Evolutionary conservation across 2,797 vertebrate species (phyloP), one percentile per base, ranked within the genome.

Genomic region (Podargus strigoides): DNA sequence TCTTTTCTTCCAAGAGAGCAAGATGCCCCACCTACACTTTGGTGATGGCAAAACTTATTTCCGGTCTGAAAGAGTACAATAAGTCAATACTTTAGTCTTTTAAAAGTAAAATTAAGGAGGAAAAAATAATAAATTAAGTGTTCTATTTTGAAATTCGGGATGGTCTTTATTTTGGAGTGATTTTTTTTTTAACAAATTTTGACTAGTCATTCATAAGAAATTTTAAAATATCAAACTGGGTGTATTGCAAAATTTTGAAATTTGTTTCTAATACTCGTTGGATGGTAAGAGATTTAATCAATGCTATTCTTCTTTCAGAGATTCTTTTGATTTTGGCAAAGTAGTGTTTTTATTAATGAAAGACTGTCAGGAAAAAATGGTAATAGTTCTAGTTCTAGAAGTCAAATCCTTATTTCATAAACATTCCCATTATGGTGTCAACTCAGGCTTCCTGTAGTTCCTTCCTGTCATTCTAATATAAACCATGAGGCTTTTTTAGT

Each of bases 91-190:
- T 63, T 67, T n/a, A 50, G 2, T 56, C 1, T 42, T 76, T 42
- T 32, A 27, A 4, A 13, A 49, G 5, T 19, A 21, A 50, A 52
- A 9, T 4, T 1, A 3, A 1, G 1, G 9, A 4, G 1, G 1
- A 7, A 9, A 17, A 46, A 37, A 20, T 3, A 77, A 14, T 32
- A 3, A 44, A 49, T 47, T 30, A 80, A 52, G 37, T 60, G 4
- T 6, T 60, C 37, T 50, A 3, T 32, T 89, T 81, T 30, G 28
- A 58, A 81, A 41, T 11, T 75, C n/a, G 3, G 8, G 12, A 18
- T 15, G 4, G 4, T 58, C 5, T 81, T 34, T 77, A 81, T 1
- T 32, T 66, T 26, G 20, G 22, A 79, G 13, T 15, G 44, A 3
- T 21, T 41, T 39, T 72, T 74, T 14, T 2, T 23, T 47, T 24